Conservation (phyloP, 2,888 invertebrate species). For the Agriopis marginaria region DNA sequence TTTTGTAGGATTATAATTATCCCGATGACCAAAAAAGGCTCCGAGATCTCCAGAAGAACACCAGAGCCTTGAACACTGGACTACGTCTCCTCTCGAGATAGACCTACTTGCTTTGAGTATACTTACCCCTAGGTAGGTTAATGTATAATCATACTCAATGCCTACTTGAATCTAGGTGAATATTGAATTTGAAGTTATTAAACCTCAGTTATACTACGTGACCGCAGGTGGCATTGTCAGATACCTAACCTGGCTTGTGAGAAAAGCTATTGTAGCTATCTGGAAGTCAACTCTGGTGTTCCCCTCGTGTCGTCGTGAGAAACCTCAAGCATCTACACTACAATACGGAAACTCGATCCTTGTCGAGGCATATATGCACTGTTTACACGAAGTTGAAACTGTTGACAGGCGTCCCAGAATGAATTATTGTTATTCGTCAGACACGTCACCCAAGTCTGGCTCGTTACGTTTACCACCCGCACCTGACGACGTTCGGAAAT, state of each 20-base stretch:
- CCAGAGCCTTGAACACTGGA: too few species aligned
- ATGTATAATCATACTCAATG: too few species aligned
- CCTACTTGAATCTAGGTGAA: too few species aligned
- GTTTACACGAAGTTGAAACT: slow-evolving; percentile 46
- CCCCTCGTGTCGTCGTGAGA: not conserved
- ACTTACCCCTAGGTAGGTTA: not conserved
- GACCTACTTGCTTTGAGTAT: not conserved
- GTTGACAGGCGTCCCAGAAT: slow-evolving; percentile 55
- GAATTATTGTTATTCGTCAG: slow-evolving; percentile 57
- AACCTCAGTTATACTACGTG: too few species aligned
- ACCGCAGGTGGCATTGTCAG: too few species aligned
- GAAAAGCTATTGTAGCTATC: too few species aligned
- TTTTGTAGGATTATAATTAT: too few species aligned
- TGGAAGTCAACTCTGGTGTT: not conserved
- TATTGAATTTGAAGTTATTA: too few species aligned
- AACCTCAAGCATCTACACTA: not conserved
- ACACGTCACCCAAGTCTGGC: slow-evolving; percentile 51
- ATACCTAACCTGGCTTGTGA: too few species aligned
- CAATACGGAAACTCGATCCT: not conserved
- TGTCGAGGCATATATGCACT: slow-evolving; percentile 17
- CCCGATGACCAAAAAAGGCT: too few species aligned
- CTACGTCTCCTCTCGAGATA: too few species aligned
- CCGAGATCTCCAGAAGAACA: too few species aligned
- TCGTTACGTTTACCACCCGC: slow-evolving; percentile 49
- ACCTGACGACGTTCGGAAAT: slow-evolving; percentile 4